phyloP scores from a whole-genome alignment of 2,888 invertebrate genomes.

The Amaurobius ferox region DNA sequence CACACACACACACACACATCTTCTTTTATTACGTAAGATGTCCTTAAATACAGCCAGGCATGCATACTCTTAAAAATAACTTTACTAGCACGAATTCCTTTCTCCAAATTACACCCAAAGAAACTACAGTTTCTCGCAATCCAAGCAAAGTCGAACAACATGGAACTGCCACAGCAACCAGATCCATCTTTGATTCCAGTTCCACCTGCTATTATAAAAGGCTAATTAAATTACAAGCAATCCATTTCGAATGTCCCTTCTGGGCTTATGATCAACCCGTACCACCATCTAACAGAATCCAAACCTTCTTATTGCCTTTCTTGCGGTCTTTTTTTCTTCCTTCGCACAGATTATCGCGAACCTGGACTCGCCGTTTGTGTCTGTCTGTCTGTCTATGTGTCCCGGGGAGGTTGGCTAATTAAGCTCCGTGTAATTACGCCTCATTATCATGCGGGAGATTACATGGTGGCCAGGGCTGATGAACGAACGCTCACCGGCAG shows the following conservation, averaged over 20 bases:
- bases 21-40: no score
- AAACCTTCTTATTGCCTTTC: conserved; percentile 33
- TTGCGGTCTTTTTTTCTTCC: conserved; percentile 23
- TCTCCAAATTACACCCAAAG: no score
- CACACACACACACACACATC: no score
- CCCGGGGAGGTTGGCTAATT: conserved; percentile 67
- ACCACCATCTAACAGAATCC: conserved; percentile 44
- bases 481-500: conserved; percentile 19
- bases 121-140: neutral
- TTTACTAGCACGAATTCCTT: no score
- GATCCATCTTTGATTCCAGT: conserved; percentile 65
- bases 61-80: no score
- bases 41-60: no score
- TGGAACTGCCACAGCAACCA: conserved; percentile 50
- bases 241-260: conserved; percentile 68
- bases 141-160: conserved; percentile 21
- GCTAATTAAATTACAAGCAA: conserved; percentile 72
- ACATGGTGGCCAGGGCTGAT: conserved; percentile 63
- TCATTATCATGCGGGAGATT: conserved; percentile 70
- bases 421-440: conserved; percentile 67
- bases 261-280: conserved; percentile 51
- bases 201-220: conserved; percentile 70
- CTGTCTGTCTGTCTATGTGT: conserved; percentile 54
- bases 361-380: conserved; percentile 54
- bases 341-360: conserved; percentile 48